Conservation (phyloP, 2,797 vertebrate genomes). For the Melopsittacus undulatus region DNA sequence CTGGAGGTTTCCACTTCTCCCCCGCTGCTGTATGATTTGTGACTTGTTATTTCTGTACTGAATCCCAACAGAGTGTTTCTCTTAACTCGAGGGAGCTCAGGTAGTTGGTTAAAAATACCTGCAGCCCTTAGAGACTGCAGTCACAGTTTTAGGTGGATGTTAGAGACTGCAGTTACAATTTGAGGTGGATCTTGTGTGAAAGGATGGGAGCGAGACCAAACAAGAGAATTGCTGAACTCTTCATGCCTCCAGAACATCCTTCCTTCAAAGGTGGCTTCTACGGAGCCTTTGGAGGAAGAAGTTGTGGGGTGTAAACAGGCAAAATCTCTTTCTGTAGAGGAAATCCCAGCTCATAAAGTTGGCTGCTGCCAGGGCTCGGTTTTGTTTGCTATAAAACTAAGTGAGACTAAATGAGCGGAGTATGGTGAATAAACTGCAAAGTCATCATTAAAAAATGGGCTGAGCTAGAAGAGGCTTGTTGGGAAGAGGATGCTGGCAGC, state of each 20-base stretch:
- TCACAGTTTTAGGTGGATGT: background rate
- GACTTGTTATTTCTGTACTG: background rate
- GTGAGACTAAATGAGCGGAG: background rate
- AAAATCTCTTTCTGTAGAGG: background rate
- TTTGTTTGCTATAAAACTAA: conserved; percentile 8
- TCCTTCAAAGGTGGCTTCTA: background rate
- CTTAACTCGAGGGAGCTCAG: background rate
- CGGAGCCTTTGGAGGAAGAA: background rate
- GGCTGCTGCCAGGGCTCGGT: background rate
- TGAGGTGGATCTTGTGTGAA: background rate
- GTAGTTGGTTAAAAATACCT: background rate
- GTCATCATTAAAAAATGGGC: conserved; percentile 53
- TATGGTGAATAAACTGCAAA: conserved; percentile 45
- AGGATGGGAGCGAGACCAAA: background rate
- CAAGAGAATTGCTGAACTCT: background rate
- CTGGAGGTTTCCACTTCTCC: background rate
- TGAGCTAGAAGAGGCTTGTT: conserved; percentile 42
- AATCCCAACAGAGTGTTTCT: background rate
- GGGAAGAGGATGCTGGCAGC: conserved; percentile 42
- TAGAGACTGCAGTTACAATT: background rate
- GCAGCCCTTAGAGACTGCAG: background rate
- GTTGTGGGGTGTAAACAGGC: conserved; percentile 8
- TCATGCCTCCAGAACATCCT: background rate
- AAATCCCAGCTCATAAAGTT: background rate
- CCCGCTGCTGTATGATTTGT: background rate